Conservation (phyloP, 2,888 invertebrate genomes). For the Polymixis lichenea region DNA sequence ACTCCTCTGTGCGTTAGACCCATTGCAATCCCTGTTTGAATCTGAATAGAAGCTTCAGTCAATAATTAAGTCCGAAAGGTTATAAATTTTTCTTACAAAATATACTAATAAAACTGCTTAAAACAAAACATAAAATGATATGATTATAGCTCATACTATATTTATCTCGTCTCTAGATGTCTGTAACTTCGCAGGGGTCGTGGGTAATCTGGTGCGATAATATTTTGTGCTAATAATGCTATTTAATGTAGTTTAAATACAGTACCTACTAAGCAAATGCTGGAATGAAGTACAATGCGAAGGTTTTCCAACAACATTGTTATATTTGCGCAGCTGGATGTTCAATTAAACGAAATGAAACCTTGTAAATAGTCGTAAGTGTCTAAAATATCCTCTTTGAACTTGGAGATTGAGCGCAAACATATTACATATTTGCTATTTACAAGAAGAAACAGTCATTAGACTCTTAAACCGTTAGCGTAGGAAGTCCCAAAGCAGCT, state of each 20-base stretch:
- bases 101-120: background rate
- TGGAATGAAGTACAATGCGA: background rate
- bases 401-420: background rate
- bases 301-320: background rate
- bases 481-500: no score
- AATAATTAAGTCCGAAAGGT: constrained; percentile 5
- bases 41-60: background rate
- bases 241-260: background rate
- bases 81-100: constrained; percentile 1
- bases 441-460: background rate
- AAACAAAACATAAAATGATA: constrained; percentile 1
- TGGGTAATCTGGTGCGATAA: constrained; percentile 21
- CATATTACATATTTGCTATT: background rate
- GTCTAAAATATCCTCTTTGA: background rate
- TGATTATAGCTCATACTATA: background rate
- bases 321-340: background rate
- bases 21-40: background rate
- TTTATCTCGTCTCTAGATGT: constrained; percentile 9
- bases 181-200: constrained; percentile 35
- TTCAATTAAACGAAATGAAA: background rate
- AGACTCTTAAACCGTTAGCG: background rate
- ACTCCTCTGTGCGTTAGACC: background rate
- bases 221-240: background rate
- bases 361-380: background rate
- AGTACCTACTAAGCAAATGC: background rate